These are phyloP conservation scores for Prosapia bicincta DNA, from an alignment of 2,888 invertebrate genomes.

Conservation along the genomic window DNA sequence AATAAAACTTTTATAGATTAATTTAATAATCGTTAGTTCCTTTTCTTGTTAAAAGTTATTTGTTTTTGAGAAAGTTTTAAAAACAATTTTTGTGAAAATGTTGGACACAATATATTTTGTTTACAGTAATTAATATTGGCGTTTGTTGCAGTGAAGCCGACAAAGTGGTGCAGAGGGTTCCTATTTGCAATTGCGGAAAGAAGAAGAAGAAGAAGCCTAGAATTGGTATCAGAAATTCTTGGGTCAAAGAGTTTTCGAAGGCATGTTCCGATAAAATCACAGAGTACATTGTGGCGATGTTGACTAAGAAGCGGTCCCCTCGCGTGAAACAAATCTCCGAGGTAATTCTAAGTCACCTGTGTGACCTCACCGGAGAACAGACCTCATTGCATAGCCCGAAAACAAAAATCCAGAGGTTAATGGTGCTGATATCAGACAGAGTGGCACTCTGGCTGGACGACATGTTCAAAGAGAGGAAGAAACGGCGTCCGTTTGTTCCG, in stretches of 20 bases:
- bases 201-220: not conserved
- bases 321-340: conserved; percentile 32
- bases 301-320: conserved; percentile 28
- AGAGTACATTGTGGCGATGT: conserved; percentile 32
- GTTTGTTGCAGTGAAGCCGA: conserved; percentile 13
- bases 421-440: conserved; percentile 33
- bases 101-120: no score
- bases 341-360: conserved; percentile 28
- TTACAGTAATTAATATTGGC: no score
- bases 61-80: no score
- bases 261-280: conserved; percentile 31
- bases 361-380: conserved; percentile 33
- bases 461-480: conserved; percentile 24
- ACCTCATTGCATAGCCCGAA: conserved; percentile 28
- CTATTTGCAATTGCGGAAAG: not conserved
- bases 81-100: no score
- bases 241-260: conserved; percentile 34
- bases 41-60: no score
- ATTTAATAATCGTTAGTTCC: no score
- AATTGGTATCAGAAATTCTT: conserved; percentile 27
- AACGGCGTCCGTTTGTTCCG: not conserved
- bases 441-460: conserved; percentile 34
- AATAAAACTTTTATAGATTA: no score
- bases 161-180: not conserved
- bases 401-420: conserved; percentile 30